Evolutionary conservation across 1,140 invertebrate species (phyloP), one percentile per base, ranked within the genome.

Genomic region (Scylla paramamosain): DNA sequence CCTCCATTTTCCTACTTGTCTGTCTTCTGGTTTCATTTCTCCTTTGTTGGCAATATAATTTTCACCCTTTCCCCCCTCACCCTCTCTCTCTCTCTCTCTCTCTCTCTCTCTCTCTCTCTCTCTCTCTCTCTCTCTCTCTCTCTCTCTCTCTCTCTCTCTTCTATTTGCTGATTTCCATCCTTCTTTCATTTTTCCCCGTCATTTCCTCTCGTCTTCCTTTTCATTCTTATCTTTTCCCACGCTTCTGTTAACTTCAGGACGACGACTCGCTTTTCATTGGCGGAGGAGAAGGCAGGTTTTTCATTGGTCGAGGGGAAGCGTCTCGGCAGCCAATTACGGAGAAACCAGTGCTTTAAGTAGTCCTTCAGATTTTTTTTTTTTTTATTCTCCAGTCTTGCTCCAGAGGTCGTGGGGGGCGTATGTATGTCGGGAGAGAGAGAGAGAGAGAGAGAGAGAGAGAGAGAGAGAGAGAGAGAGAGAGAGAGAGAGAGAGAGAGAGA

Each of bases 381-480:
- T 52, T 52, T 46, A n/a, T 48, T 29, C 32, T 32, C n/a, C 86
- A 87, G 86, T 39, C 86, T 52, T 46, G 45, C 32, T 48, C 14
- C 7, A 10, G 28, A 91, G 7, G 32, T 91, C 89, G 12, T 29
- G 4, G 28, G 46, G 31, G 39, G 4, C 14, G 14, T n/a, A 45
- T 16, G 29, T 16, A 6, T 48, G 46, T 29, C 45, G 91, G 14
- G 6, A 32, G 59, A 67, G 91, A 92, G 48, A 92, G 48, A 67
- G 48, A 32, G 39, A 46, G 87, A 89, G 87, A 46, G 87, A 46
- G 87, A 46, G 87, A 46, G 39, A 46, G 39, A 48, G 48, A n/a
- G 28, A 48, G n/a, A 28, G 45, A 45, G 20, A n/a, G 28, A 10
- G 83, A 10, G 10, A 10, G 28, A 28, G 31, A n/a, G 31, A 32